Evolutionary conservation across 2,797 vertebrate species (phyloP), one percentile per base, ranked within the genome.

Genomic region (Varecia variegata): DNA sequence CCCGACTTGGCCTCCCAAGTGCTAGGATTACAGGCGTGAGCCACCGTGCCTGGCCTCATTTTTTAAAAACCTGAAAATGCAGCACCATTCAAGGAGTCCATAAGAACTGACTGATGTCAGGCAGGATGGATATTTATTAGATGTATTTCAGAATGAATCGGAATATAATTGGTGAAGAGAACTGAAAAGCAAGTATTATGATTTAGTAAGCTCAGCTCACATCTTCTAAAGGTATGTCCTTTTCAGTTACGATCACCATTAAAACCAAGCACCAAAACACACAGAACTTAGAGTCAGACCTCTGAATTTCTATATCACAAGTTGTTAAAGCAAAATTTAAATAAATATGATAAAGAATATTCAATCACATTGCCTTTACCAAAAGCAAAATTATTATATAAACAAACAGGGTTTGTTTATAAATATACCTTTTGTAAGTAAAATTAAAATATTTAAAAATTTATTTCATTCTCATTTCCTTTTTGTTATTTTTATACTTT

Each of bases 401-500:
- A 91, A 86, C 8, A 85, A 87, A 62, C 25, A 58, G 11, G 3
- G 27, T 52, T 88, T n/a, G n/a, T n/a, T n/a, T n/a, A n/a, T n/a
- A n/a, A n/a, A n/a, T 84, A 70, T 43, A 76, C 4, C 23, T 68
- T 73, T 50, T 60, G 20, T 40, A 92, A 94, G 27, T 87, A 94
- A 80, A 93, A 96, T 60, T n/a, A 86, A 94, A 97, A 70, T 93
- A 95, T 74, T 85, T 71, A 47, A 91, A 77, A 85, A 81, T 73
- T 70, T 38, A 79, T 90, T 93, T 97, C 54, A 93, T 50, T 87
- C 23, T 83, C 45, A 56, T 35, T 54, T 68, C 27, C 17, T 77
- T 73, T 25, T 83, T 84, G 32, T 38, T 88, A 56, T 85, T 93
- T 93, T 96, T 80, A 73, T 47, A 70, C 38, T 94, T 93, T 88